These are phyloP conservation scores for Drosophila suboccidentalis DNA, from an alignment of 2,888 invertebrate species.

Conservation along the genomic window DNA sequence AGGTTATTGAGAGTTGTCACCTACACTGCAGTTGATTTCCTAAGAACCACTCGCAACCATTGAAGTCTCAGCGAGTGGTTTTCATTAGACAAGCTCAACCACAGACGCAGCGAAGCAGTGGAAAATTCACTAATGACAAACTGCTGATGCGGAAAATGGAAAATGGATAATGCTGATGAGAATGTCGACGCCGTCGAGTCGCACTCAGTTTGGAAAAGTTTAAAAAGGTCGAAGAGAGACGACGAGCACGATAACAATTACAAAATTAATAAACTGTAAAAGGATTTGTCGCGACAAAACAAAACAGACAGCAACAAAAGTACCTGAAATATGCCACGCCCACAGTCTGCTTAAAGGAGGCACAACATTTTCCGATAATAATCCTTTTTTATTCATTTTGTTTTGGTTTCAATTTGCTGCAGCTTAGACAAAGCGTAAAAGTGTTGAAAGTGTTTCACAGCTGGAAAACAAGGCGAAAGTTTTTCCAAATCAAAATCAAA, in stretches of 20 bases:
- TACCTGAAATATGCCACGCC: slow-evolving; percentile 5
- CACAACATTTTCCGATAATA: background rate
- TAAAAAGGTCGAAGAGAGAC: slow-evolving; percentile 1
- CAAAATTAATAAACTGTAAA: slow-evolving; percentile 70
- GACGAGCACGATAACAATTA: slow-evolving; percentile 33
- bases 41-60: background rate
- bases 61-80: background rate
- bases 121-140: slow-evolving; percentile 67
- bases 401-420: slow-evolving; percentile 9
- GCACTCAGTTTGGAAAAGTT: slow-evolving; percentile 1
- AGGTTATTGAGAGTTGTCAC: background rate
- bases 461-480: slow-evolving; percentile 14
- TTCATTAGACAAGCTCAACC: slow-evolving; percentile 30
- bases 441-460: slow-evolving; percentile 2
- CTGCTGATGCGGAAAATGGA: slow-evolving; percentile 69
- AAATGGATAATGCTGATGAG: slow-evolving; percentile 58
- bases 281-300: slow-evolving; percentile 42
- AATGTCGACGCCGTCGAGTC: slow-evolving; percentile 11
- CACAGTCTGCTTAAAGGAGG: background rate
- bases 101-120: slow-evolving; percentile 33
- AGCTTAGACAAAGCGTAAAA: background rate
- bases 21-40: background rate
- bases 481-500: slow-evolving; percentile 3
- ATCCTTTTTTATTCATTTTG: slow-evolving; percentile 10
- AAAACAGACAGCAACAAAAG: background rate